Evolutionary conservation across 2,888 invertebrate genomes (phyloP), one percentile per base, ranked within the genome.

Genomic region (Bedellia somnulentella): DNA sequence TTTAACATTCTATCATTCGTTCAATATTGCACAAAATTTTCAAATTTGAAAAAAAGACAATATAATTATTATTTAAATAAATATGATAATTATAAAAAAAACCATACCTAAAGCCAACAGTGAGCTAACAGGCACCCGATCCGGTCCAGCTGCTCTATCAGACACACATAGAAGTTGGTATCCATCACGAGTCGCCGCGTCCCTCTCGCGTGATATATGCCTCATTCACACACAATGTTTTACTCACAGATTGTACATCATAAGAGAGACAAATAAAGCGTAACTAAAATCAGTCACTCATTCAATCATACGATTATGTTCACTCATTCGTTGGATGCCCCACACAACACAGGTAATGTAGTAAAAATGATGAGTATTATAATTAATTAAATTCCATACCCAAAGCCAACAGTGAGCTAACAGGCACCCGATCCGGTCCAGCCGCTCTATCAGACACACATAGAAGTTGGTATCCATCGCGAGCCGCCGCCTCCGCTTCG

Each of bases 401-500:
- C 30, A 95, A 71, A 2, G 92, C 89, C 35, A 97, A 64, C 35
- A 96, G 70, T 13, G 89, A 85, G 48, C 93, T 93, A 36, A 87
- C 81, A 1, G 91, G 90, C 27, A 88, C 80, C 33, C 85, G 64
- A 2, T 73, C 68, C 1, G 79, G 73, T 0, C 85, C 83, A 4
- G 80, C 82, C 32, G 67, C 73, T 16, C 88, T 68, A 64, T 98
- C 98, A 1, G 93, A 91, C 26, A 98, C 73, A 29, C 98, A 82
- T 21, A 98, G 73, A 15, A 98, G 80, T 59, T 93, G 90, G 70
- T 86, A 90, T 5, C 88, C 89, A 25, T 75, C 68, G 17, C 71
- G 60, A 1, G 93, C 93, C 0, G 95, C 96, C 14, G 78, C 61
- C 41, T 86, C 83, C 1, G 97, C 93, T 52, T 92, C 89, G 2